Base-by-base conservation (phyloP, 2,113 vertebrate species). In the Corythornis cristatus region DNA sequence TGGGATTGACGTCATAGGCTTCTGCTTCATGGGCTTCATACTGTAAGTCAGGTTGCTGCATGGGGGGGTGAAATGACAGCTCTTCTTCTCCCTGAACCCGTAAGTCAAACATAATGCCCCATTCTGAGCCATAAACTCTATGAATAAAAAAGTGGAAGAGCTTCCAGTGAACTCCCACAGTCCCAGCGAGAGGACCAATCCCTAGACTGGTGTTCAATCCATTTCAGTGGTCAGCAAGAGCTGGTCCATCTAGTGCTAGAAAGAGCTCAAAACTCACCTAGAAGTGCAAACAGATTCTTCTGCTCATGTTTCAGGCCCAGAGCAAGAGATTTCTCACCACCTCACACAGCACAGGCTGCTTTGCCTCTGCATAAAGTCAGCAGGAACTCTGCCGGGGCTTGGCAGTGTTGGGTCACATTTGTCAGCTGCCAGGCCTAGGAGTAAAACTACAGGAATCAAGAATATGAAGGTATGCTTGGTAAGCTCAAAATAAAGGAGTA, bases 31-130 rank as follows among this genome's bases (percentile, higher is more conserved):
- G 5, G 28, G 46, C 73, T 70, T 73, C 5, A 17, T 74, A 43
- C 62, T 9, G 56, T 48, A 56, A 28, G 58, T 43, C 76, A 29
- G 33, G 42, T 45, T 43, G 37, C 15, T 64, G 43, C 8, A 3
- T 31, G 33, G 31, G 35, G 46, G 46, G 53, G 46, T 33, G 17
- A 73, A 11, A 48, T 51, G 28, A 19, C 11, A 15, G 48, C 58
- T 82, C 33, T 76, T 29, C 68, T 19, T 35, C 48, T 85, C 42
- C 67, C 15, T 33, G 48, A 62, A 42, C 40, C 35, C 0, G 0
- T 8, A 17, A 50, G 4, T 35, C 31, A 45, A n/a, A 40, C 0
- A 3, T 12, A 37, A n/a, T 0, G 2, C 54, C 33, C 40, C 3
- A 0, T 73, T 48, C 48, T 26, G 50, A 76, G n/a, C 62, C 43